Base-by-base conservation (phyloP, 2,888 invertebrate species). In the Onthophagus sagittarius region DNA sequence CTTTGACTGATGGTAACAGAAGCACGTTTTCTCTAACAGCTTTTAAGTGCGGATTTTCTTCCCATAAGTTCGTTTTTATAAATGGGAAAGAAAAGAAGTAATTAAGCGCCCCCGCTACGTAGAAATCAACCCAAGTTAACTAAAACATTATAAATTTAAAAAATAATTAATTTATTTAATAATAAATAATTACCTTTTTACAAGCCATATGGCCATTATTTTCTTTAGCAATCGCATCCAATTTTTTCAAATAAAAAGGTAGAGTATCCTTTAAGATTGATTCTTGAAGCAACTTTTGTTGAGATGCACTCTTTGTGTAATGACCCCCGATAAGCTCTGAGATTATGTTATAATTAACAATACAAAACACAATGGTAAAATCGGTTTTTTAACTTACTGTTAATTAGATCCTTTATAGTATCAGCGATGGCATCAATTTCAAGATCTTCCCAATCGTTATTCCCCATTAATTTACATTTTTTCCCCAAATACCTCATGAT, bases 401-500 rank as follows among this genome's bases (percentile, higher is more conserved):
- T 32, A n/a, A 89, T 86, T 65, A 91, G 82, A 76, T 91, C 91
- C 67, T 86, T 86, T 31, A 90, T 77, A 63, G 88, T 89, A 74
- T 90, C 90, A 0, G 89, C 86, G 62, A 86, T 85, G 75, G 88
- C 85, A 81, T 91, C 91, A 76, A 91, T 89, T 79, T 88, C 86
- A 67, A 90, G 82, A 77, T 86, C 86, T 78, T 91, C 89, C 81
- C 88, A 89, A 5, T 86, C 85, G 70, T 86, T 82, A 15, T 84
- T 85, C 4, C 91, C 91, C 14, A 82, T 84, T 11, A 91, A 81
- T 0, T 87, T 88, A 77, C 85, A 87, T 81, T 89, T 86, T 80
- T 87, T 88, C 2, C 89, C 92, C 63, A 91, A 83, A 82, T 89
- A 91, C 32, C 91, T 88, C 31, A 84, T 80, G 73, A 91, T 89